phyloP scores from a whole-genome alignment of 2,113 vertebrate species.

The Ia io region DNA sequence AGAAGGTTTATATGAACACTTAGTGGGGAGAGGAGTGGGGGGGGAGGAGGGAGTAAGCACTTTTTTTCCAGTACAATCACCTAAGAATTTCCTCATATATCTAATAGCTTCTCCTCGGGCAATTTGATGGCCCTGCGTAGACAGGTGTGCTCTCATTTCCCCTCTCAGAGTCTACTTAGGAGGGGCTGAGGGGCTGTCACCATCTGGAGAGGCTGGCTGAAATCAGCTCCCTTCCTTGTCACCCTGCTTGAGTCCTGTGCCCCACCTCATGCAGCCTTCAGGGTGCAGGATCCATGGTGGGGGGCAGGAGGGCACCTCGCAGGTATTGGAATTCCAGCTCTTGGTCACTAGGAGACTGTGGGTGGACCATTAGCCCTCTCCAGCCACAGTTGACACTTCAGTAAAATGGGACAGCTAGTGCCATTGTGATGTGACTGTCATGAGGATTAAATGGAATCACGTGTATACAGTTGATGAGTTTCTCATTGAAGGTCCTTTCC shows the following conservation, averaged over 20 bases:
- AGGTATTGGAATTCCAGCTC: background rate
- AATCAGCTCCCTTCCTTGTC: constrained; percentile 15
- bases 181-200: background rate
- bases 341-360: accelerated
- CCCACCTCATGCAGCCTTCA: background rate
- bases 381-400: accelerated
- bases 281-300: background rate
- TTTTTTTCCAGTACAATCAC: constrained; percentile 60
- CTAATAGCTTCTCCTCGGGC: constrained; percentile 70
- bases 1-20: constrained; percentile 82
- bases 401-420: background rate
- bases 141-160: constrained; percentile 55
- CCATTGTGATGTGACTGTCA: accelerated
- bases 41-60: constrained; percentile 22
- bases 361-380: accelerated
- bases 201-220: constrained; percentile 16
- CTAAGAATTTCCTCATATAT: constrained; percentile 79
- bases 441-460: background rate
- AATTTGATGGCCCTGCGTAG: constrained; percentile 67
- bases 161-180: constrained; percentile 6
- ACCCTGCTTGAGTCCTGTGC: background rate
- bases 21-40: background rate
- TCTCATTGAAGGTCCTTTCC: accelerated
- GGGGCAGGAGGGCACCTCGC: background rate
- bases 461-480: background rate